These are phyloP conservation scores for Diarsia rubi DNA, from an alignment of 2,888 invertebrate species.

Conservation along the genomic window DNA sequence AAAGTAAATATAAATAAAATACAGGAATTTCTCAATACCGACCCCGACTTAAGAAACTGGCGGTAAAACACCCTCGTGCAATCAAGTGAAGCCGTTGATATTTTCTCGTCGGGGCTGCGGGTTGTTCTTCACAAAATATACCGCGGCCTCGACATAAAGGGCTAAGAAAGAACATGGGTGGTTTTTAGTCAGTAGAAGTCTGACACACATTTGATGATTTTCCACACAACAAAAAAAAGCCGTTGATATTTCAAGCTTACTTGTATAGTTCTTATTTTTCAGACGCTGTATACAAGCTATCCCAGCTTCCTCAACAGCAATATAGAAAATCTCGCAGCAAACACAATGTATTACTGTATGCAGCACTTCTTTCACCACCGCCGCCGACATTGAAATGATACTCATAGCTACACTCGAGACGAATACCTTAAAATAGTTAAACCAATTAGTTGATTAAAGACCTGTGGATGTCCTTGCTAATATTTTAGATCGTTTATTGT, in stretches of 20 bases:
- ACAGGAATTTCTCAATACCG: too few relatives aligned
- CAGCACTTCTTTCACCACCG: neutral
- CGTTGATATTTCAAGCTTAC: neutral
- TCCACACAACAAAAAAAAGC: too few relatives aligned
- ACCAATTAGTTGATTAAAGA: neutral
- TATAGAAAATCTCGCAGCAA: constrained; percentile 5
- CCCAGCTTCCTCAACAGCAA: constrained; percentile 1
- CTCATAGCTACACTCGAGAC: neutral
- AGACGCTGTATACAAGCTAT: constrained; percentile 17
- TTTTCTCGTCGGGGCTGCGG: too few relatives aligned
- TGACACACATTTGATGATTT: too few relatives aligned
- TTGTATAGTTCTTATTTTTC: constrained; percentile 15
- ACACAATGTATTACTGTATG: neutral
- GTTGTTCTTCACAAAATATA: too few relatives aligned
- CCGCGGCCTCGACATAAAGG: too few relatives aligned
- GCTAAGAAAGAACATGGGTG: too few relatives aligned
- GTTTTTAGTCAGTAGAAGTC: too few relatives aligned
- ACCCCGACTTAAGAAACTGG: too few relatives aligned
- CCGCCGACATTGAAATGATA: neutral
- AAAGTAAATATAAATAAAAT: too few relatives aligned
- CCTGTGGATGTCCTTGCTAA: neutral
- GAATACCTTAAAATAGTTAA: neutral
- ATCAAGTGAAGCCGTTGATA: neutral
- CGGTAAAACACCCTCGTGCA: neutral
- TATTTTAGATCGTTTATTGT: neutral